Conservation (phyloP, 2,797 vertebrate genomes). For the Lophius americanus region DNA sequence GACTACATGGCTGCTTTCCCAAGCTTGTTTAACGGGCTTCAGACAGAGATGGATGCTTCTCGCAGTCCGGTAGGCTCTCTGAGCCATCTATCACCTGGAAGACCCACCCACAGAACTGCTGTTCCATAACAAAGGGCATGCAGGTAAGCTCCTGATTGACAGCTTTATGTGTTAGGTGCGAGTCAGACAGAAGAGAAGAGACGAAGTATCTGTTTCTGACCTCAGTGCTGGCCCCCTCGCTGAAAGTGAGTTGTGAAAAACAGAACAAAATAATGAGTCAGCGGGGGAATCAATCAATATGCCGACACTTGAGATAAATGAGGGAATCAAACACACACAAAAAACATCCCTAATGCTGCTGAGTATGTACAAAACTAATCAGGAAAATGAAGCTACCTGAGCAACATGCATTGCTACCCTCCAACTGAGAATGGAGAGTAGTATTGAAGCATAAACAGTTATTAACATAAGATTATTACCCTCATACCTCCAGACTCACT, state of each 20-base stretch:
- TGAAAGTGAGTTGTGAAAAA: slow-evolving; percentile 80
- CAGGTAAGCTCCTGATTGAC: slow-evolving; percentile 78
- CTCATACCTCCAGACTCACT: slow-evolving; percentile 77
- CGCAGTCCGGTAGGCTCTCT: slow-evolving; percentile 77
- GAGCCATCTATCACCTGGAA: slow-evolving; percentile 77
- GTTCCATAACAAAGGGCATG: slow-evolving; percentile 79
- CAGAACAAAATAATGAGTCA: slow-evolving; percentile 78
- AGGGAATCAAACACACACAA: slow-evolving; percentile 67
- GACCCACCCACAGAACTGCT: slow-evolving; percentile 78
- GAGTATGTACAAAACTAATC: slow-evolving; percentile 77
- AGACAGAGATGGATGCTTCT: slow-evolving; percentile 78
- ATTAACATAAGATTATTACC: slow-evolving; percentile 82
- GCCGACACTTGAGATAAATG: slow-evolving; percentile 74
- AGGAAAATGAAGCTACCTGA: slow-evolving; percentile 75
- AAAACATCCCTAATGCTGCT: slow-evolving; percentile 71
- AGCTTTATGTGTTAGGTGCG: slow-evolving; percentile 75
- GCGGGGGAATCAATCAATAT: slow-evolving; percentile 78
- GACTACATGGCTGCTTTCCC: slow-evolving; percentile 83
- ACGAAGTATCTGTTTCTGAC: slow-evolving; percentile 72
- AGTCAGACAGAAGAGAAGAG: slow-evolving; percentile 72
- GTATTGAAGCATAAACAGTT: slow-evolving; percentile 76
- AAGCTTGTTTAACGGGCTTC: slow-evolving; percentile 82
- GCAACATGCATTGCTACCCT: slow-evolving; percentile 39
- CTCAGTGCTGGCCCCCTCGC: slow-evolving; percentile 56
- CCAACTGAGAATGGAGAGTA: slow-evolving; percentile 66